phyloP scores from a whole-genome alignment of 2,888 invertebrate species.

The Sericinus montela region DNA sequence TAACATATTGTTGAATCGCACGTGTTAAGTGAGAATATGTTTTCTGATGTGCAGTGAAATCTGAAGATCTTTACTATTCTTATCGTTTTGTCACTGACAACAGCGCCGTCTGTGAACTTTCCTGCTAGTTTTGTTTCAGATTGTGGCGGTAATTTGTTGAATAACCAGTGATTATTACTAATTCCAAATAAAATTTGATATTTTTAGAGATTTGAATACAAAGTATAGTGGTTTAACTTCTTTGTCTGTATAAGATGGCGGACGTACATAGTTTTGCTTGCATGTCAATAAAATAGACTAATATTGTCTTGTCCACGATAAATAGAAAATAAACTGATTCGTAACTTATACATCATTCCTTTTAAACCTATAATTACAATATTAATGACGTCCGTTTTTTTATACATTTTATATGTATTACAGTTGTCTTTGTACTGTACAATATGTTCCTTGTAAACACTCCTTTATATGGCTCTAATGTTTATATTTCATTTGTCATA shows the following conservation, averaged over 20 bases:
- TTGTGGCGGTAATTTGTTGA: slow-evolving; percentile 53
- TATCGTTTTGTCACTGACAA: slow-evolving; percentile 45
- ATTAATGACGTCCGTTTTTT: too few species aligned
- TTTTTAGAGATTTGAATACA: neutral
- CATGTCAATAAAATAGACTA: slow-evolving; percentile 13
- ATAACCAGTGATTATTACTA: slow-evolving; percentile 27
- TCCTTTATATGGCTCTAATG: too few species aligned
- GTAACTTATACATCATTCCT: too few species aligned
- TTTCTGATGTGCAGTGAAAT: slow-evolving; percentile 6
- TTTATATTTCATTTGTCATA: too few species aligned
- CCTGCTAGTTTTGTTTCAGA: slow-evolving; percentile 37
- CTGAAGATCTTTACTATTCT: slow-evolving; percentile 18
- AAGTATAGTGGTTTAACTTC: slow-evolving; percentile 14
- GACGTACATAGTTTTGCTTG: slow-evolving; percentile 25
- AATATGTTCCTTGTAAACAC: too few species aligned
- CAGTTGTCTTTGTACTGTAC: too few species aligned
- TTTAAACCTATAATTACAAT: too few species aligned
- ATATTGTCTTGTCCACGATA: neutral
- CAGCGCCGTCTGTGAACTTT: slow-evolving; percentile 63
- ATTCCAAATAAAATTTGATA: slow-evolving; percentile 15
- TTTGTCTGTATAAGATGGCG: slow-evolving; percentile 35
- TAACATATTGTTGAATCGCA: neutral
- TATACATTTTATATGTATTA: too few species aligned
- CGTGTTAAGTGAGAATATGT: too few species aligned
- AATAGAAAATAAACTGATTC: too few species aligned